Evolutionary conservation across 2,113 vertebrate genomes (phyloP).

Genomic region (Dryoscopus gambensis): DNA sequence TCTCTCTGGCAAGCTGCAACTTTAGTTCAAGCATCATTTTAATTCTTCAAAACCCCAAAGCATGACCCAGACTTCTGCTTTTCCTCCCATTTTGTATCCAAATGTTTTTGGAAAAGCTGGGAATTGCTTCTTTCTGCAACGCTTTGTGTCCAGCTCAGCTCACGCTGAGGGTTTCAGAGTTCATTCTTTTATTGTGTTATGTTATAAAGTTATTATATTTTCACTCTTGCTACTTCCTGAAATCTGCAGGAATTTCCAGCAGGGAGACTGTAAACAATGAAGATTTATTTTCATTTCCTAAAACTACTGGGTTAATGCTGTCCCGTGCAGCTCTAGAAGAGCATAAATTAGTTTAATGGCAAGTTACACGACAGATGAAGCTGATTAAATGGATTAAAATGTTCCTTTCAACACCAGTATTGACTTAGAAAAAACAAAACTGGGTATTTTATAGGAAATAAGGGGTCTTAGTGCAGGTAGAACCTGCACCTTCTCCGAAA

Average conservation of each 20-base stretch:
- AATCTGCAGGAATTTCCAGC: background rate
- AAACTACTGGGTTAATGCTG: background rate
- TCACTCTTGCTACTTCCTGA: background rate
- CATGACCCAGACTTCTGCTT: background rate
- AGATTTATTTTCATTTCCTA: background rate
- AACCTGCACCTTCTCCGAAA: background rate
- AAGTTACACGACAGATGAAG: background rate
- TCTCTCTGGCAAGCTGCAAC: background rate
- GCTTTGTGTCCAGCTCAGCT: background rate
- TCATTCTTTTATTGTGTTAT: background rate
- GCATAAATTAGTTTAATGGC: background rate
- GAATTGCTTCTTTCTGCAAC: background rate
- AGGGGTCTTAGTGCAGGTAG: background rate
- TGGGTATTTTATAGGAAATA: background rate
- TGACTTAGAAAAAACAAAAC: background rate
- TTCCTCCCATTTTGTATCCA: background rate
- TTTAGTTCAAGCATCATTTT: background rate
- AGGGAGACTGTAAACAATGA: background rate
- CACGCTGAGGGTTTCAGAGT: background rate
- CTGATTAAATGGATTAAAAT: background rate
- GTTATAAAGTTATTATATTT: background rate
- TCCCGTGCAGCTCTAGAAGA: accelerated
- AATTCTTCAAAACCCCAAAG: background rate
- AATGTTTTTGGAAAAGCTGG: background rate
- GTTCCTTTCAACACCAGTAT: background rate